Percentiles rank a stretch among this genome's conserved stretches.
Evolutionary conservation across 2,888 invertebrate genomes (phyloP).

Genomic region (Scaptodrosophila latifasciaeformis): DNA sequence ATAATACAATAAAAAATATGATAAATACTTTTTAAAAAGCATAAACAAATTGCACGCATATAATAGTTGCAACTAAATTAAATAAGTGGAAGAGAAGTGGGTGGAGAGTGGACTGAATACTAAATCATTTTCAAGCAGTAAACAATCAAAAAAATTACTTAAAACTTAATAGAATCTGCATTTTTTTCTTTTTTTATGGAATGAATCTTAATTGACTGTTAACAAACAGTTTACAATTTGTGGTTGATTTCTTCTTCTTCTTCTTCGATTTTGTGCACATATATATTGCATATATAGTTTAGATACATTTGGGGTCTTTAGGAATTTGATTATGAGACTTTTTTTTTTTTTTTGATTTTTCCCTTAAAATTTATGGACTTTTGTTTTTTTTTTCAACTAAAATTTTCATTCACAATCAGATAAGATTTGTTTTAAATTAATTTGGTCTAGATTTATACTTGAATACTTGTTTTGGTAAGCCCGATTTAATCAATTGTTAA

Average conservation of each 20-base stretch:
- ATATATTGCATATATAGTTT: conserved; percentile 28
- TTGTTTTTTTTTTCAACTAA: too few relatives aligned
- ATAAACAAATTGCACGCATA: conserved; percentile 62
- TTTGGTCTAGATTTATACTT: neutral
- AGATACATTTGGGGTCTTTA: too few relatives aligned
- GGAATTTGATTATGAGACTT: too few relatives aligned
- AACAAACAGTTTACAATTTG: conserved; percentile 25
- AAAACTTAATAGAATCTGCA: too few relatives aligned
- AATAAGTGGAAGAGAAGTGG: neutral
- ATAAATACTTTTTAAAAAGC: conserved; percentile 64
- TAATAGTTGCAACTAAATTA: conserved; percentile 52
- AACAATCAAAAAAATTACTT: conserved; percentile 28
- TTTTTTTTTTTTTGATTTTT: too few relatives aligned
- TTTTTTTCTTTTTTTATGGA: conserved; percentile 37
- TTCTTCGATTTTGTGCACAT: conserved; percentile 29
- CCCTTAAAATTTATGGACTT: too few relatives aligned
- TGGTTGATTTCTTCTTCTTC: neutral
- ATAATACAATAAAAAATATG: conserved; percentile 15
- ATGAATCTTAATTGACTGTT: conserved; percentile 41
- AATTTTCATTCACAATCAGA: too few relatives aligned
- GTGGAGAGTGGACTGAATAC: too few relatives aligned
- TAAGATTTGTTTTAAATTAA: neutral
- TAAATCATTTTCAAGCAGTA: neutral
- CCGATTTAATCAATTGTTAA: too few relatives aligned
- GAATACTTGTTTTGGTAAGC: too few relatives aligned